These are phyloP conservation scores for Neodiprion virginianus DNA, from an alignment of 1,140 invertebrate species.

Conservation along the genomic window DNA sequence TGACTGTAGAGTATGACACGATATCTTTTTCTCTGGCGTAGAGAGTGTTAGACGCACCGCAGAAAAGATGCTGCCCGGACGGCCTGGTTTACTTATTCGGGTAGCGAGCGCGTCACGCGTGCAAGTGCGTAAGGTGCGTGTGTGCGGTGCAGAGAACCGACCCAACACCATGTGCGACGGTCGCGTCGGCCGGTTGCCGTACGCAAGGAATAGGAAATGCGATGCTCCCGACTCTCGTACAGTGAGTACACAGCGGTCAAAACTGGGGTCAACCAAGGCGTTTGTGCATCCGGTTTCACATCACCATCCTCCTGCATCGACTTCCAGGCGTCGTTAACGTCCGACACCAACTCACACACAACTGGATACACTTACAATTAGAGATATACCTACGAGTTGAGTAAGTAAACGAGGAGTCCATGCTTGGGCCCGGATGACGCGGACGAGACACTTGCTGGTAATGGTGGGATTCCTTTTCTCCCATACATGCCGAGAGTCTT, in stretches of 20 bases:
- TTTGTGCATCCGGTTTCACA: too few species aligned
- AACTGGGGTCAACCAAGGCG: background rate
- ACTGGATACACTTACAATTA: too few species aligned
- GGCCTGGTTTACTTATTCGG: conserved; percentile 60
- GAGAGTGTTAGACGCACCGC: conserved; percentile 53
- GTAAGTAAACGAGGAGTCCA: too few species aligned
- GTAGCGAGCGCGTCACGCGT: conserved; percentile 13
- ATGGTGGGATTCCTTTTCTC: background rate
- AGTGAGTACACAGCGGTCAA: background rate
- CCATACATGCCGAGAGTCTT: background rate
- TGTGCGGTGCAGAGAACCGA: conserved; percentile 23
- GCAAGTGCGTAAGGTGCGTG: conserved; percentile 47
- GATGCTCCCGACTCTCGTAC: background rate
- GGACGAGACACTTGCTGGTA: too few species aligned
- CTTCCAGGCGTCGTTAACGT: too few species aligned
- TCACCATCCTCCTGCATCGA: too few species aligned
- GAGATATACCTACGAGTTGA: too few species aligned
- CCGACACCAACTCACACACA: too few species aligned
- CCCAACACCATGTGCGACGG: background rate
- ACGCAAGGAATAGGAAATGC: background rate
- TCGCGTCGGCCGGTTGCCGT: background rate
- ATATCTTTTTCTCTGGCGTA: background rate
- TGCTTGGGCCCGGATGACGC: too few species aligned
- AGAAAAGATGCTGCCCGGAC: conserved; percentile 33
- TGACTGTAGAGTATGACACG: too few species aligned